Evolutionary conservation across 2,797 vertebrate genomes (phyloP), one percentile per base, ranked within the genome.

Genomic region (Eulemur coronatus): DNA sequence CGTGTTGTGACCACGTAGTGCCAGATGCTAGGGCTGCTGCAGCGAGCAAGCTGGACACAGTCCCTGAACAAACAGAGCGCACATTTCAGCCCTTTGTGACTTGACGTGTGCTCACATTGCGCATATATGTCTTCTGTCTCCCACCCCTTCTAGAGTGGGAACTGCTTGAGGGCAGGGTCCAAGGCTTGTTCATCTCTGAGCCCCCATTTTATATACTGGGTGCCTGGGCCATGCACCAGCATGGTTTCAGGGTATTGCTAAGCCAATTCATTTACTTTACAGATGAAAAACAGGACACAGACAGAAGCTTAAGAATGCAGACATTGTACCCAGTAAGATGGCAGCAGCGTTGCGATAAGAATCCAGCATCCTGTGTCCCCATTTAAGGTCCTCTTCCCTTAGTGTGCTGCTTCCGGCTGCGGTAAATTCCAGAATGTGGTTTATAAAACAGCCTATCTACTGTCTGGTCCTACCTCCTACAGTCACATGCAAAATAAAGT

Each of bases 91-190:
- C 65, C 50, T 50, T 2, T 41, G 22, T 43, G 46, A 76, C 0
- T 0, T 17, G 46, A 5, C 0, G 41, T 2, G 9, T 0, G 1
- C 12, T 70, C 59, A n/a, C 46, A n/a, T n/a, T n/a, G 2, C 26
- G 1, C 0, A 1, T 14, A 12, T 13, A 2, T 26, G 15, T 26
- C 26, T 65, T 50, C 92, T 75, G 57, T 75, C 63, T 24, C 61
- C 82, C 7, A 4, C 11, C 24, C 13, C 4, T 87, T 78, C 69
- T 24, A 94, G 38, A 30, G 65, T 52, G 55, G 52, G n/a, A 50
- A 48, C 30, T 20, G 24, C 4, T 1, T 33, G 50, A 95, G 46
- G 81, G 28, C 46, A 38, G 4, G 13, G 28, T 38, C 14, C 26
- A 30, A 43, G 50, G 24, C 41, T 61, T 26, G 4, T 33, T 90